Base-by-base conservation (phyloP, 2,797 vertebrate species). In the Atherinosoma microstoma region DNA sequence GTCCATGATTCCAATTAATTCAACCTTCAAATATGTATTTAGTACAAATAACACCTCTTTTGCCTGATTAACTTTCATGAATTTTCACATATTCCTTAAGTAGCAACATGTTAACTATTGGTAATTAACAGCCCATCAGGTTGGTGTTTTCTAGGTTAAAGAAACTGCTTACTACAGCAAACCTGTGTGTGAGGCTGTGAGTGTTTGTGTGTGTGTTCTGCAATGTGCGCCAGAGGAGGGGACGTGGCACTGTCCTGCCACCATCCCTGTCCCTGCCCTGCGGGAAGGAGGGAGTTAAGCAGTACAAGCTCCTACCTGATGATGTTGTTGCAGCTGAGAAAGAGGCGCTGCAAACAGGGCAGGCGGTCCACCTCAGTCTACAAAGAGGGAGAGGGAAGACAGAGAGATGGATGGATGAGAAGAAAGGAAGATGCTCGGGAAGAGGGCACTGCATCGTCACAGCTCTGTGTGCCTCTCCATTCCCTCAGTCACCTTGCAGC, bases 241-340 rank as follows among this genome's bases (percentile, higher is more conserved):
- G 85, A 85, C 27, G 13, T 68, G 73, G 78, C 65, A 76, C 56
- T 65, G 78, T 76, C 83, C 84, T 18, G 79, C 79, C 78, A 83
- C 78, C 56, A 78, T 75, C 79, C 65, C 67, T 35, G 64, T 77
- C 78, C 74, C 81, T 80, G 75, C 56, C 82, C 78, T 82, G 73
- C 5, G 85, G 87, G 75, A 67, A 91, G 82, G 86, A 89, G 73
- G 69, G 91, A 87, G 90, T 93, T 90, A 92, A 89, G 78, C 68
- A 3, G 73, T 66, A 51, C 6, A 18, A 77, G 80, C 85, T 74
- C 96, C 96, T 97, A 99, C 98, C 97, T 97, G 95, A 94, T 95
- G 92, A 99, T 98, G 93, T 93, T 97, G 94, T 99, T 99, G 94
- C 95, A 96, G 95, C 97, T 98, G 95, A 99, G 98, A 91, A 98